Conservation (phyloP, 2,113 vertebrate genomes). For the Muscicapa adusta region DNA sequence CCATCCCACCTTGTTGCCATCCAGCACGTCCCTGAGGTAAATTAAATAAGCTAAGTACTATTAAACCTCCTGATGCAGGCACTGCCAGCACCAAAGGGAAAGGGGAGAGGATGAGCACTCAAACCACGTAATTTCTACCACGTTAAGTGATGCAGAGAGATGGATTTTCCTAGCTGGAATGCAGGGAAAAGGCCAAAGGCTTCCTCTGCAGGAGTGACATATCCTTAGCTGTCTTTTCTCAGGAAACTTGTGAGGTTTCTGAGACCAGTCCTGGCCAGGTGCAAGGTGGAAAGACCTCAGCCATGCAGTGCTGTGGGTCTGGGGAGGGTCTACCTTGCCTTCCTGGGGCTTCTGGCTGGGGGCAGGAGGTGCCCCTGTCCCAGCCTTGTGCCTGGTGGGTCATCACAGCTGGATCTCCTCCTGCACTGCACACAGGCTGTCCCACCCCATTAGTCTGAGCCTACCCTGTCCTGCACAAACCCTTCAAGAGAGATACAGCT, state of each 20-base stretch:
- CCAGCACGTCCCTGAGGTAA: slow-evolving; percentile 3
- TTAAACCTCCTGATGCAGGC: slow-evolving; percentile 1
- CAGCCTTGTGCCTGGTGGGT: neutral
- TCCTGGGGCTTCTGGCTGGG: neutral
- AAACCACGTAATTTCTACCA: neutral
- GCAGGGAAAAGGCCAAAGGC: neutral
- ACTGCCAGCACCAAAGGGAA: neutral
- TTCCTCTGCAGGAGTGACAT: neutral
- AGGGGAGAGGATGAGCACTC: neutral
- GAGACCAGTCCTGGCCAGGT: neutral
- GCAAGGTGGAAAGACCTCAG: neutral
- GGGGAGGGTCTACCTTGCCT: neutral
- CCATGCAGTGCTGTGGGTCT: neutral
- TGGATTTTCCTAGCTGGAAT: neutral
- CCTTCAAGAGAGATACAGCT: neutral
- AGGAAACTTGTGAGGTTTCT: neutral
- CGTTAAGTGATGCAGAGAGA: neutral
- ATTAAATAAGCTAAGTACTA: slow-evolving; percentile 12
- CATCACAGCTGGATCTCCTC: neutral
- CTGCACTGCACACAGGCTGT: rapidly evolving
- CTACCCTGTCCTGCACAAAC: neutral
- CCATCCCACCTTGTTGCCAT: neutral
- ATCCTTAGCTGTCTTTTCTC: neutral
- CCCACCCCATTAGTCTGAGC: rapidly evolving
- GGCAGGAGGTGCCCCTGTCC: neutral